A percentile compares a stretch with the other conserved stretches of the same genome.
Evolutionary conservation across 1,140 invertebrate species (phyloP).

Genomic region (Nasonia vitripennis): DNA sequence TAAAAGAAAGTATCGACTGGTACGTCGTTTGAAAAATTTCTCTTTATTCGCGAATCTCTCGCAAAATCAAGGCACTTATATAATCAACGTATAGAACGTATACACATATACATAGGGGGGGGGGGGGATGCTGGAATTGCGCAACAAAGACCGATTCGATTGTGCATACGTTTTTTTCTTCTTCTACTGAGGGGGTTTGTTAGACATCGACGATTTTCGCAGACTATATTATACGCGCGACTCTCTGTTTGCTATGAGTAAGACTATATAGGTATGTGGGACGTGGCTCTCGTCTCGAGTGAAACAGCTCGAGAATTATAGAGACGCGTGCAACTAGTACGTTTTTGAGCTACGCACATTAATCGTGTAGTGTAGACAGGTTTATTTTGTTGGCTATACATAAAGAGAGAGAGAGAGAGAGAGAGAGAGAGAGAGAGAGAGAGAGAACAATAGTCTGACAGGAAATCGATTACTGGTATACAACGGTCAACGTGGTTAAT

Average conservation of each 20-base stretch:
- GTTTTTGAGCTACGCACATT: not conserved
- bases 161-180: not conserved
- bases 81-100: constrained; percentile 20
- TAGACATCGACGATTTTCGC: not conserved
- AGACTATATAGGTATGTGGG: too few species aligned
- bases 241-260: too few species aligned
- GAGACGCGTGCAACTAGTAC: not conserved
- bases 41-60: constrained; percentile 27
- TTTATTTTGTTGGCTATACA: not conserved
- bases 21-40: constrained; percentile 23
- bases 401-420: not conserved
- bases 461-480: not conserved
- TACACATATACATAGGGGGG: not conserved
- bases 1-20: not conserved
- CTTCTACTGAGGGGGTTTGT: not conserved
- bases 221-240: not conserved
- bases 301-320: not conserved
- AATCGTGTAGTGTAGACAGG: too few species aligned
- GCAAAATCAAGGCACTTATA: constrained; percentile 47
- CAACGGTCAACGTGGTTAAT: too few species aligned
- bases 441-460: not conserved
- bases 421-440: not conserved
- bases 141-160: not conserved
- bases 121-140: not conserved
- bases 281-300: not conserved